A percentile compares a stretch with the other conserved stretches of the same genome.
These are phyloP conservation scores for Jordanella pulchra DNA, from an alignment of 2,797 vertebrate genomes.

Conservation along the genomic window DNA sequence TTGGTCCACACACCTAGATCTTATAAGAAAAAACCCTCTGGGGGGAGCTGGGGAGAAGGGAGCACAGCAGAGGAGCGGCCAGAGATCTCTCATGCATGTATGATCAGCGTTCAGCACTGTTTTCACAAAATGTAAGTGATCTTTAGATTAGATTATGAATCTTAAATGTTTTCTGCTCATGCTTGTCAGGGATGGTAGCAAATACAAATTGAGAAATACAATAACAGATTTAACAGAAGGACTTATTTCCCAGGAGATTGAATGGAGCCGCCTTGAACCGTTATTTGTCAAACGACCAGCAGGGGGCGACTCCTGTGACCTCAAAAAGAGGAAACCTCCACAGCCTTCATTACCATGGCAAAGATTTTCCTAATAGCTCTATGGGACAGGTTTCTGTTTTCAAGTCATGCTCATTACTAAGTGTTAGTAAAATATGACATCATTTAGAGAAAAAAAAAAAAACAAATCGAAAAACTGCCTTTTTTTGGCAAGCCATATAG, in stretches of 20 bases:
- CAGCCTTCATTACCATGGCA: neutral
- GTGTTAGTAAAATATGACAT: neutral
- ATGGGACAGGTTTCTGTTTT: neutral
- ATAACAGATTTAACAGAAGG: neutral
- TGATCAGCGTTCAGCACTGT: no score
- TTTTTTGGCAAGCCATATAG: neutral
- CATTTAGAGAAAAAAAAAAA: neutral
- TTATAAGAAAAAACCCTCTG: no score
- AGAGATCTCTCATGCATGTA: no score
- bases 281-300: neutral
- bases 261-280: neutral
- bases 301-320: neutral
- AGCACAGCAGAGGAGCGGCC: no score
- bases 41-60: no score
- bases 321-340: neutral
- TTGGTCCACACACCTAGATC: no score
- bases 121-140: no score
- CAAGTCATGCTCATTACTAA: neutral
- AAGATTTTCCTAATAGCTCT: constrained; percentile 3
- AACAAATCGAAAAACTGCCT: neutral
- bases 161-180: no score
- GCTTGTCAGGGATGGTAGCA: neutral
- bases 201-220: neutral
- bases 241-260: neutral
- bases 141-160: no score